Evolutionary conservation across 1,140 invertebrate genomes (phyloP).

Genomic region (Pachyrhynchus sulphureomaculatus): DNA sequence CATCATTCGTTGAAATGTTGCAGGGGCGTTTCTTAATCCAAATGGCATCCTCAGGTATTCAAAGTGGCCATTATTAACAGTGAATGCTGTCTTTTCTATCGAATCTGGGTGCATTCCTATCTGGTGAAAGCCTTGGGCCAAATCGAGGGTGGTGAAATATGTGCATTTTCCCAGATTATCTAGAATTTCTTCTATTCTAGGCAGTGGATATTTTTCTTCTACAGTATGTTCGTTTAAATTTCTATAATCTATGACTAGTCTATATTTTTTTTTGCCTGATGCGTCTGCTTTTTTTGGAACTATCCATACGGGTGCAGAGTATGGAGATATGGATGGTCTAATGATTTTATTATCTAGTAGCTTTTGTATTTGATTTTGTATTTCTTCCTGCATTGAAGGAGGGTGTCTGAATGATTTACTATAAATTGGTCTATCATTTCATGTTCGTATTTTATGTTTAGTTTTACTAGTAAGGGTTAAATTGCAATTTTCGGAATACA

Average conservation of each 20-base stretch:
- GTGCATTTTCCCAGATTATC: slow-evolving; percentile 52
- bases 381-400: slow-evolving; percentile 22
- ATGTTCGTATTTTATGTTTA: slow-evolving; percentile 12
- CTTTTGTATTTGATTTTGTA: slow-evolving; percentile 46
- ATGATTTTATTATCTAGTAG: slow-evolving; percentile 43
- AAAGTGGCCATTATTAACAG: slow-evolving; percentile 43
- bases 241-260: slow-evolving; percentile 52
- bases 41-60: slow-evolving; percentile 52
- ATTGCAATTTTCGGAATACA: slow-evolving; percentile 5
- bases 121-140: slow-evolving; percentile 54
- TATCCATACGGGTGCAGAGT: slow-evolving; percentile 42
- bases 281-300: slow-evolving; percentile 49
- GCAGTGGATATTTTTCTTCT: slow-evolving; percentile 57
- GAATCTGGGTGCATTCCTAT: slow-evolving; percentile 49
- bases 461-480: slow-evolving; percentile 15
- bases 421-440: slow-evolving; percentile 5
- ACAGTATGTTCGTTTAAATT: slow-evolving; percentile 51
- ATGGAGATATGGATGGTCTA: slow-evolving; percentile 42
- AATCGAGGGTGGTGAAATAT: slow-evolving; percentile 56
- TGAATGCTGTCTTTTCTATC: slow-evolving; percentile 54
- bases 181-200: slow-evolving; percentile 55
- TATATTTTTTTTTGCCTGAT: slow-evolving; percentile 43
- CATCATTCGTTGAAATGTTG: slow-evolving; percentile 53
- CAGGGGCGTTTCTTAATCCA: slow-evolving; percentile 50
- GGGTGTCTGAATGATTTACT: slow-evolving; percentile 37